phyloP scores from a whole-genome alignment of 2,797 vertebrate species.

The Hydrocynus forskahlii region DNA sequence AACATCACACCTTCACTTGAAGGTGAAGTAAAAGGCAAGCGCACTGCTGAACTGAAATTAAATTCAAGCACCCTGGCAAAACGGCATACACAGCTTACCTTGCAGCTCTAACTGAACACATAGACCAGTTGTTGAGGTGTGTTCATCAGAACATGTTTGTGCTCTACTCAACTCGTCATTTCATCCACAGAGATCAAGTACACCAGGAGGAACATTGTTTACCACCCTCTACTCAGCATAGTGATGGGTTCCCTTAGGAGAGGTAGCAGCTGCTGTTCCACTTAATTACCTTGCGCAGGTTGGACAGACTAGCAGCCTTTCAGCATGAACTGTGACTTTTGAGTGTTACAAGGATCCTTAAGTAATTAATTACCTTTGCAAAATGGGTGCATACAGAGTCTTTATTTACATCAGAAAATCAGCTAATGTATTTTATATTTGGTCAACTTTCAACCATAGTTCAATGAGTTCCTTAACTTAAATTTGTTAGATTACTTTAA shows the following conservation, averaged over 20 bases:
- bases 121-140: not conserved
- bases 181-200: constrained; percentile 57
- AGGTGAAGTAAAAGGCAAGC: not conserved
- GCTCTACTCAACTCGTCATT: constrained; percentile 30
- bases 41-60: not conserved
- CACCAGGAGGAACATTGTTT: constrained; percentile 56
- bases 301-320: constrained; percentile 8
- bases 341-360: not conserved
- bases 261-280: constrained; percentile 41
- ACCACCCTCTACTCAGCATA: constrained; percentile 25
- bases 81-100: not conserved
- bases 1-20: too few relatives aligned
- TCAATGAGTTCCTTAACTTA: not conserved
- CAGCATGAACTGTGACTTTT: constrained; percentile 29
- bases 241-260: constrained; percentile 40
- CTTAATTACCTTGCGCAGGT: constrained; percentile 38
- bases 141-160: constrained; percentile 43
- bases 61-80: not conserved
- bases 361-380: not conserved
- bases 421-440: not conserved
- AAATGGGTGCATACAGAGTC: not conserved
- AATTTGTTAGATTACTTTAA: not conserved
- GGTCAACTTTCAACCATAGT: not conserved
- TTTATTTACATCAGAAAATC: too few relatives aligned
- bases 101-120: not conserved